phyloP scores from a whole-genome alignment of 2,888 invertebrate genomes.

The Chaetogeoica ovagalla region DNA sequence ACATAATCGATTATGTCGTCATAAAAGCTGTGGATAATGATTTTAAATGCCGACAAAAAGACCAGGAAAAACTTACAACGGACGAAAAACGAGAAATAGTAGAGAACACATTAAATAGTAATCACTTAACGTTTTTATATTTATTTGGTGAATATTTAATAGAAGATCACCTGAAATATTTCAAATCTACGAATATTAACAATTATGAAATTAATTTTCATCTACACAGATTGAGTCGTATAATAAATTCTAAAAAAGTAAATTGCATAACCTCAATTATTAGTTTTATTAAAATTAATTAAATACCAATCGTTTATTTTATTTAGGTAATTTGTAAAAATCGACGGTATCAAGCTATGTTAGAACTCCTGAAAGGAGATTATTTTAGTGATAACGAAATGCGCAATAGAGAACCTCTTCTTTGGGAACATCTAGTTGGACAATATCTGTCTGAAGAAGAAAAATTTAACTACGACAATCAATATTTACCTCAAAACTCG shows the following conservation, averaged over 20 bases:
- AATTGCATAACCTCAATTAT: constrained; percentile 16
- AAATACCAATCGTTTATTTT: constrained; percentile 54
- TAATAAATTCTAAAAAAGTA: constrained; percentile 61
- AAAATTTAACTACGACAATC: constrained; percentile 66
- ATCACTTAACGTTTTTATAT: constrained; percentile 71
- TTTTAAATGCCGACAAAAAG: constrained; percentile 81
- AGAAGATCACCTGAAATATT: constrained; percentile 71
- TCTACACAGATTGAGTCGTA: constrained; percentile 67
- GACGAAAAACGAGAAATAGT: constrained; percentile 74
- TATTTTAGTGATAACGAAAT: constrained; percentile 93
- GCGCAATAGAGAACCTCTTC: constrained; percentile 86
- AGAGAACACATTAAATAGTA: constrained; percentile 67
- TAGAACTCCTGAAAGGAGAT: constrained; percentile 70
- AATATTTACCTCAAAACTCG: constrained; percentile 55
- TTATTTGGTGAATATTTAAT: constrained; percentile 76
- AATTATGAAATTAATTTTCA: constrained; percentile 68
- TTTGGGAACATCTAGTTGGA: constrained; percentile 89
- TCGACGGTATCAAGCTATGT: constrained; percentile 79
- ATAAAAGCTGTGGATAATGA: constrained; percentile 61
- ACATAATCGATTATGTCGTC: constrained; percentile 34
- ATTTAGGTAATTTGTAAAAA: constrained; percentile 70
- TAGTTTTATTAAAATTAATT: constrained; percentile 1
- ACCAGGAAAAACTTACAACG: constrained; percentile 73
- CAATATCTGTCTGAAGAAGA: constrained; percentile 81
- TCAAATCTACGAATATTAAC: constrained; percentile 62